phyloP scores from a whole-genome alignment of 2,888 invertebrate genomes.

The Reticulitermes lucifugus region DNA sequence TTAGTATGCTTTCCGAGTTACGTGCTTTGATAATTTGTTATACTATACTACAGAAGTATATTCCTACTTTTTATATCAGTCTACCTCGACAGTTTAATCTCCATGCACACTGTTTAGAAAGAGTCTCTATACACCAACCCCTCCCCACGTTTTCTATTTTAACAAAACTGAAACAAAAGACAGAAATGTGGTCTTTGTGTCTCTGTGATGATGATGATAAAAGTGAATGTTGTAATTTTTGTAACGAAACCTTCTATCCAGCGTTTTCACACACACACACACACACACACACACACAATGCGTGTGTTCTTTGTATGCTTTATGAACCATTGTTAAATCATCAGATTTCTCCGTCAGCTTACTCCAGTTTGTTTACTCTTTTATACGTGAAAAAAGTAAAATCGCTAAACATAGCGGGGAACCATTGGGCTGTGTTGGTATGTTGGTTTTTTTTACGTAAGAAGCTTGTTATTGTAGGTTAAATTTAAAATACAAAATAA shows the following conservation, averaged over 20 bases:
- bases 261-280: neutral
- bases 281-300: neutral
- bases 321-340: neutral
- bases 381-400: neutral
- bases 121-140: neutral
- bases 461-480: neutral
- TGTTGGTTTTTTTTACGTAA: neutral
- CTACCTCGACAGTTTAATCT: slow-evolving; percentile 40
- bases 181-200: slow-evolving; percentile 3
- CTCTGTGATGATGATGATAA: neutral
- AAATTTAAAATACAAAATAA: too few relatives aligned
- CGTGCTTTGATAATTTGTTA: slow-evolving; percentile 39
- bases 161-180: slow-evolving; percentile 32
- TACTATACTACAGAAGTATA: slow-evolving; percentile 21
- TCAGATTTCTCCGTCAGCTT: neutral
- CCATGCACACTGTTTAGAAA: slow-evolving; percentile 31
- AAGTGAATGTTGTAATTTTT: slow-evolving; percentile 18
- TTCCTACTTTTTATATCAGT: slow-evolving; percentile 15
- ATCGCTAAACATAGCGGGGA: neutral
- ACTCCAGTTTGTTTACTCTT: neutral
- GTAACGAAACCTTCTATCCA: slow-evolving; percentile 14
- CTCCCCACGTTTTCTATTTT: neutral
- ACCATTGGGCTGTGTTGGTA: slow-evolving; percentile 2
- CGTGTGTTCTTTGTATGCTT: neutral
- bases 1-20: neutral